phyloP scores from a whole-genome alignment of 2,797 vertebrate species.

The Etheostoma perlongum region DNA sequence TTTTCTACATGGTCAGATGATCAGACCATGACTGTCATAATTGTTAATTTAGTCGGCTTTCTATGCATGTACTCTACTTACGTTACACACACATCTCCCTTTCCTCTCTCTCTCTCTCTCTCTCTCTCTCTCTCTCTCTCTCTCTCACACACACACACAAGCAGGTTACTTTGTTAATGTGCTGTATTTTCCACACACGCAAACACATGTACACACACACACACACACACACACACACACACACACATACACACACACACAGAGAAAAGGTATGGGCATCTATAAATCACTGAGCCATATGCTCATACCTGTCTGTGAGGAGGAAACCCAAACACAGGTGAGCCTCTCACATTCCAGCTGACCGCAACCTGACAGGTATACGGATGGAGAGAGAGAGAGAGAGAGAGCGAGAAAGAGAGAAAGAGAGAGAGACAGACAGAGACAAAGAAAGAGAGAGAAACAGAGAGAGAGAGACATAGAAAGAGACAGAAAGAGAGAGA shows the following conservation, averaged over 20 bases:
- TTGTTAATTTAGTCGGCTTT: slow-evolving; percentile 9
- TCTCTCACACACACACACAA: slow-evolving; percentile 1
- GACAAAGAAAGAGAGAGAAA: not conserved
- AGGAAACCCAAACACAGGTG: slow-evolving; percentile 75
- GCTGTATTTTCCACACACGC: slow-evolving; percentile 12
- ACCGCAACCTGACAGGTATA: slow-evolving; percentile 70
- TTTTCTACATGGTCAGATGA: not conserved
- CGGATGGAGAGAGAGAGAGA: slow-evolving; percentile 45
- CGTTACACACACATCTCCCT: slow-evolving; percentile 1
- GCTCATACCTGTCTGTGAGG: slow-evolving; percentile 76
- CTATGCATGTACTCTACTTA: slow-evolving; percentile 32
- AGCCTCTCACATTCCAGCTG: slow-evolving; percentile 76
- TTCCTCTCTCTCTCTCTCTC: not conserved
- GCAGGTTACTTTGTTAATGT: slow-evolving; percentile 21
- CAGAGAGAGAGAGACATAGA: not conserved
- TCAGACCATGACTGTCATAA: slow-evolving; percentile 42
- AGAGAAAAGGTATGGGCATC: slow-evolving; percentile 40
- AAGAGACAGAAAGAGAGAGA: not conserved
- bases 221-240: slow-evolving; percentile 33
- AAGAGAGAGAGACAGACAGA: too few species aligned
- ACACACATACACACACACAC: not conserved
- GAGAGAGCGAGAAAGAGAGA: not conserved
- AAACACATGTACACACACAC: slow-evolving; percentile 8
- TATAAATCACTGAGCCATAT: slow-evolving; percentile 79
- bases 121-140: not conserved